Conservation (phyloP, 30 jellyfish, hydroid and myxozoan species). For the Hydra vulgaris region DNA sequence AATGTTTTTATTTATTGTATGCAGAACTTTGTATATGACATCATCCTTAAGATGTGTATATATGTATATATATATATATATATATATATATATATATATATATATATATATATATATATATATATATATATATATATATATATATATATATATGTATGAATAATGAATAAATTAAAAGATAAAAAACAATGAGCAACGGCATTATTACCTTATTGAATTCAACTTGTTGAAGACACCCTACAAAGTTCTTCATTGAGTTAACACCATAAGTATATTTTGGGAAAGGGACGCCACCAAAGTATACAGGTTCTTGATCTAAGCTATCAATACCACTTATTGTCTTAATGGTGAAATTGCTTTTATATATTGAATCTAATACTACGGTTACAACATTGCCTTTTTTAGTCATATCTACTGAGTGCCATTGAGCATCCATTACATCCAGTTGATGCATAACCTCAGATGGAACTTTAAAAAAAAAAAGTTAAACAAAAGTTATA, state of each 20-base stretch:
- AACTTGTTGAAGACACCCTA: constrained; percentile 31
- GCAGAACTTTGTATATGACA: constrained; percentile 29
- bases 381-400: not conserved
- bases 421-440: constrained; percentile 33
- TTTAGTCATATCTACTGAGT: constrained; percentile 5
- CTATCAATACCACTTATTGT: not conserved
- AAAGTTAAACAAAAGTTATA: not conserved
- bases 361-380: not conserved
- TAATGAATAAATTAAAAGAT: too few relatives aligned
- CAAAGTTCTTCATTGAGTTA: not conserved
- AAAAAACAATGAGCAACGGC: too few relatives aligned
- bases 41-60: constrained; percentile 13
- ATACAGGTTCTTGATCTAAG: constrained; percentile 18
- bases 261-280: constrained; percentile 28
- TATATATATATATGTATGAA: too few relatives aligned
- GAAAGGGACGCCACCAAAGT: constrained; percentile 20
- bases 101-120: too few relatives aligned
- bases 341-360: constrained; percentile 1
- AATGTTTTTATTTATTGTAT: constrained; percentile 25
- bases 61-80: too few relatives aligned
- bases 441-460: not conserved
- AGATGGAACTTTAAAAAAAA: constrained; percentile 10
- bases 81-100: too few relatives aligned
- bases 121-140: too few relatives aligned
- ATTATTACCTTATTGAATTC: constrained; percentile 36